Conservation (phyloP, 2,797 vertebrate species). For the Acanthurus lineatus region DNA sequence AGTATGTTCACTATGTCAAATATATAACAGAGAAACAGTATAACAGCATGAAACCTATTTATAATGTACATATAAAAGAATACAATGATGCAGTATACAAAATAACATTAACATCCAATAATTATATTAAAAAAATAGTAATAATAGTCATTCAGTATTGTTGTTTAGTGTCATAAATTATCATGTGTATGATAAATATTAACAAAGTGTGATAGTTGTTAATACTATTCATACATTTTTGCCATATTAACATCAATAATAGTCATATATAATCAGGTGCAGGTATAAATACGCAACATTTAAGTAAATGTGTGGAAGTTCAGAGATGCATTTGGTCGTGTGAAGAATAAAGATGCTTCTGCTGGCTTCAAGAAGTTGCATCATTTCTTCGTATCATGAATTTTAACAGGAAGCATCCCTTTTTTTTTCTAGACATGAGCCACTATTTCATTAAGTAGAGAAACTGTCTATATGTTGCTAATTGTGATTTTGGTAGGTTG, state of each 20-base stretch:
- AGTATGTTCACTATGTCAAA: background rate
- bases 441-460: background rate
- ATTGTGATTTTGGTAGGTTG: slow-evolving; percentile 12
- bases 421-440: background rate
- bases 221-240: background rate
- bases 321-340: rapidly evolving
- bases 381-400: background rate
- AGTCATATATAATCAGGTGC: too few relatives aligned
- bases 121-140: background rate
- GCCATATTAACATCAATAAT: too few relatives aligned
- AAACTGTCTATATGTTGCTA: slow-evolving; percentile 10
- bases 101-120: too few relatives aligned
- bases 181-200: background rate
- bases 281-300: background rate
- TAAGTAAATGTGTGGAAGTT: background rate
- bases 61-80: background rate
- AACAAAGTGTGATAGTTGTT: background rate
- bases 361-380: background rate
- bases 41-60: too few relatives aligned
- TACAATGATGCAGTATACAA: background rate
- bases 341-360: background rate
- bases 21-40: background rate
- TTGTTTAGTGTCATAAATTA: background rate
- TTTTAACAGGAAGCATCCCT: background rate
- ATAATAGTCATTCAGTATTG: background rate